Base-by-base conservation (phyloP, 2,888 invertebrate genomes). In the Tetragonisca angustula region DNA sequence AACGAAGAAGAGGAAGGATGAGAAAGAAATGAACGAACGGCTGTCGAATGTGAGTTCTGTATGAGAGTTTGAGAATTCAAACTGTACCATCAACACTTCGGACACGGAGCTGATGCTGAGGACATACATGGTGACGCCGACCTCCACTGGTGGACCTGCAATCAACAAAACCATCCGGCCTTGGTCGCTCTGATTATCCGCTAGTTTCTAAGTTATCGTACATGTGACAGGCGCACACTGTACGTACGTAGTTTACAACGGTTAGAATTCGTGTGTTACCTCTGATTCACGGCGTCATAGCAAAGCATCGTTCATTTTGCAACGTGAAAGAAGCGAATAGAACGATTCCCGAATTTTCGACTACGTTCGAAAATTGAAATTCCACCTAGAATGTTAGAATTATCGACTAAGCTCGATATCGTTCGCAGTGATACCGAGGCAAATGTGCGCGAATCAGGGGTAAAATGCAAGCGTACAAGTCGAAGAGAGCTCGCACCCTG, bases 81-180 rank as follows among this genome's bases (percentile, higher is more conserved):
- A 94, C 94, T 94, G 95, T 97, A 98, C 98, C 98, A 98, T 99
- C 97, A 98, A 97, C 95, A 98, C 98, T 97, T 99, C 99, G 95
- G 98, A 98, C 96, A 99, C 98, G 95, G 98, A 98, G 96, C 98
- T 98, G 97, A 99, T 99, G 96, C 98, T 98, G 96, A 98, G 97
- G 96, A 99, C 98, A 96, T 98, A 98, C 97, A 99, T 98, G 96
- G 98, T 98, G 96, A 99, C 98, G 95, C 98, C 98, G 95, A 99
- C 98, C 96, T 98, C 98, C 96, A 99, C 99, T 95, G 99, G 98
- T 95, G 97, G 97, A 97, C 98, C 98, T 98, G 97, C 95, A 98
- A 97, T 96, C 95, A 95, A 94, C 93, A 95, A 94, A 90, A 90
- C 89, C 90, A 88, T 92, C 90, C 90, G 90, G 90, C 90, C 91